Evolutionary conservation across 2,113 vertebrate genomes (phyloP), one percentile per base, ranked within the genome.

Genomic region (Climacteris rufus): DNA sequence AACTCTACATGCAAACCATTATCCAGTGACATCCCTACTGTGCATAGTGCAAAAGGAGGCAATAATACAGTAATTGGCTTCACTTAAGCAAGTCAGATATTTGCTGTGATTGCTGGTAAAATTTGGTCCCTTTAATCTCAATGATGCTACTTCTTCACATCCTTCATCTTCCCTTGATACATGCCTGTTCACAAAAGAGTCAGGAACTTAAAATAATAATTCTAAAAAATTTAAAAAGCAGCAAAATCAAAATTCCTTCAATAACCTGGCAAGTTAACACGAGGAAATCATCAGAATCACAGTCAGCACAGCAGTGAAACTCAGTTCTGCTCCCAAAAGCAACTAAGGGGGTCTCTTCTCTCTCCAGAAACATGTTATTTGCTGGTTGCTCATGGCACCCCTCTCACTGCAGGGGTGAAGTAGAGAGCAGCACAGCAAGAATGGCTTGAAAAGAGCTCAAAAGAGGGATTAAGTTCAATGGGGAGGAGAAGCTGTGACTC

Each of bases 1-100:
- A 98, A 98, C 98, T 98, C 98, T 98, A 98, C 98, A 98, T 98
- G 98, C 98, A 98, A 98, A 98, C 98, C 98, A 98, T 98, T 98
- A 98, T 98, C 98, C 97, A 97, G 98, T 97, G 98, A 98, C 98
- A 97, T 98, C 98, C 98, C 98, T 98, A 98, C 98, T 98, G 98
- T 98, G 98, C 98, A 97, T 98, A 98, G 98, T 97, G 98, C 97
- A 98, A 98, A 98, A 98, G 97, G 97, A 98, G 98, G 98, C 97
- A 98, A 98, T 98, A 98, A 98, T 97, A 97, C 96, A 97, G 98
- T 98, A 98, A 99, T 98, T 98, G 98, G 98, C 97, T 98, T 98
- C 98, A 97, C 98, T 98, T 98, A 98, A 93, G 92, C 97, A 97
- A 98, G 98, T 98, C 97, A 96, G 98, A 97, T 97, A 98, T 98